These are phyloP conservation scores for Leptobrachium ailaonicum DNA, from an alignment of 2,113 vertebrate species.

Conservation along the genomic window DNA sequence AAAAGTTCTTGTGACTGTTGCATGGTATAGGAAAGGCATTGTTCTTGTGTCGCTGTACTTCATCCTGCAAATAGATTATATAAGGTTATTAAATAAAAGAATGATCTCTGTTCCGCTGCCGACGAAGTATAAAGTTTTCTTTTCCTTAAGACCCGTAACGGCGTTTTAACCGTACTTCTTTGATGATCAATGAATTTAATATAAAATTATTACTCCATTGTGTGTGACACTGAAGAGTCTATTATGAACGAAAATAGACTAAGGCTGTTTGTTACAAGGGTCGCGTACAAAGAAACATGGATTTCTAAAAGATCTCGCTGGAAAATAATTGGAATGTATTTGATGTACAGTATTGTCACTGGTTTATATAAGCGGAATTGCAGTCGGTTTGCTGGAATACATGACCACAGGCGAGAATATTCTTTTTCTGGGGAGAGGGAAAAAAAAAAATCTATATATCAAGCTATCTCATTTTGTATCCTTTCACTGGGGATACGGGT, in stretches of 20 bases:
- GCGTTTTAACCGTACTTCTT: conserved; percentile 24
- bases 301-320: conserved; percentile 8
- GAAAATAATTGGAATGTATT: conserved; percentile 43
- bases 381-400: conserved; percentile 18
- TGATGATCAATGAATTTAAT: conserved; percentile 47
- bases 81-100: neutral
- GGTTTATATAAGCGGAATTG: conserved; percentile 25
- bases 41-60: neutral
- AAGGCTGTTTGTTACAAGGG: conserved; percentile 36
- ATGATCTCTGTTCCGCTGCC: neutral
- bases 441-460: neutral
- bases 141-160: conserved; percentile 7
- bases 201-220: conserved; percentile 40
- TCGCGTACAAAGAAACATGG: conserved; percentile 32
- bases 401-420: conserved; percentile 32
- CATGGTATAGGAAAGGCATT: neutral
- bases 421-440: conserved; percentile 3
- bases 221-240: conserved; percentile 32
- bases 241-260: conserved; percentile 32
- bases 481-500: conserved; percentile 9
- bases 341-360: conserved; percentile 37
- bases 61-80: neutral
- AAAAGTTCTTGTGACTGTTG: neutral
- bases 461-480: conserved; percentile 15
- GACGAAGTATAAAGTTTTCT: conserved; percentile 18